Base-by-base conservation (phyloP, 2,113 vertebrate species). In the Triplophysa siluroides region DNA sequence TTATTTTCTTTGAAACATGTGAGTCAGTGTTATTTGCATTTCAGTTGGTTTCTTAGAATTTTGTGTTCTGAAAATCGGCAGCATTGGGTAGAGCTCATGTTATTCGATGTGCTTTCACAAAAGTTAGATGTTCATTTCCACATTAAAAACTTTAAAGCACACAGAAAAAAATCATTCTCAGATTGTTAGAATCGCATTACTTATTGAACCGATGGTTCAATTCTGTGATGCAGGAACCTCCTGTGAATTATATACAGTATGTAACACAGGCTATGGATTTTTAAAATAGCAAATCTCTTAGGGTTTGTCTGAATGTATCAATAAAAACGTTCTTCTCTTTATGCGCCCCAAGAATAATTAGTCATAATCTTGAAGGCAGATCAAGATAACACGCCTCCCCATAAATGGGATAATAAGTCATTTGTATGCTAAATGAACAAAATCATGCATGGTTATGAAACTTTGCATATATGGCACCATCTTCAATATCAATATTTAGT, bases 401-500 rank as follows among this genome's bases (percentile, higher is more conserved):
- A 79, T 24, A 76, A 83, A 81, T 26, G 62, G 63, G 71, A 50
- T 68, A 78, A 65, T 47, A 63, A 83, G 74, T 78, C 9, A 82
- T 87, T 83, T 83, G 74, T 38, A 54, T 67, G 78, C 70, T 52
- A 68, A 78, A 75, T 83, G 23, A 80, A 81, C 75, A 77, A 52
- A 82, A 76, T 68, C 61, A 23, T 41, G 56, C 19, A 47, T 64
- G 66, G 67, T 70, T 69, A 38, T 50, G 69, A 14, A 58, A 64
- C 56, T 62, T 64, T 65, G 26, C 58, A 75, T 50, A 50, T 66
- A 58, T 16, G n/a, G 63, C 41, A 76, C 45, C n/a, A 70, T 38
- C 72, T 70, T 54, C 9, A 43, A 6, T 54, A 23, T 52, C 16
- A 29, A 29, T 68, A 79, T 63, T 75, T 61, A 24, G 23, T 21